Base-by-base conservation (phyloP, 1,140 invertebrate species). In the Drosophila pachea region DNA sequence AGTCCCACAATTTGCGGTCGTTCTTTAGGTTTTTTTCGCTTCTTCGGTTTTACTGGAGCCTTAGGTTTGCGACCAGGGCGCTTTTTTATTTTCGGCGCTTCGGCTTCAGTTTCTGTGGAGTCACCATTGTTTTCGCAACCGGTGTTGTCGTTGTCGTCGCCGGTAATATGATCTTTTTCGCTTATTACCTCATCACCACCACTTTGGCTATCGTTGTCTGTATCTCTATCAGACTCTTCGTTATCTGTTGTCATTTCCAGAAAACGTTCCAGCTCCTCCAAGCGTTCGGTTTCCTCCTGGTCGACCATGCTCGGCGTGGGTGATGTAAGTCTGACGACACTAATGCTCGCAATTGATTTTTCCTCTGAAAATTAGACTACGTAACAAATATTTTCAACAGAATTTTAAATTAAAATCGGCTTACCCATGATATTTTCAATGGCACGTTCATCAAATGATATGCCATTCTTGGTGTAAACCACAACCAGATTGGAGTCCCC, bases 381-480 rank as follows among this genome's bases (percentile, higher is more conserved):
- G 54, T 33, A 29, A 12, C 48, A 49, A 45, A 9, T 11, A 8
- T n/a, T 1, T 2, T 11, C 0, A 5, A n/a, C 16, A 47, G 8
- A 47, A 4, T 8, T 47, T 16, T 29, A 47, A 47, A 1, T 29
- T n/a, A n/a, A n/a, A n/a, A n/a, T n/a, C n/a, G 45, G 5, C 66
- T 91, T 90, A 94, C 94, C 92, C 90, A 94, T 92, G 45, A 94
- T 90, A 73, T 92, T 94, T 68, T 93, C 93, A 36, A 95, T 90
- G 77, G 93, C 92, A 66, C 93, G 92, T 82, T 93, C 92, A 89
- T 95, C 94, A 29, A 94, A 92, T 45, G 93, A 93, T 65, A 94
- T 90, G 42, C 93, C 93, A 91, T 94, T 93, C 89, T 94, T 93
- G 79, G 93, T 93, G 79, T 94, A 93, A 79, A 95, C 92, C 89